Conservation (phyloP, 2,797 vertebrate genomes). For the Pangasius larnaudii region DNA sequence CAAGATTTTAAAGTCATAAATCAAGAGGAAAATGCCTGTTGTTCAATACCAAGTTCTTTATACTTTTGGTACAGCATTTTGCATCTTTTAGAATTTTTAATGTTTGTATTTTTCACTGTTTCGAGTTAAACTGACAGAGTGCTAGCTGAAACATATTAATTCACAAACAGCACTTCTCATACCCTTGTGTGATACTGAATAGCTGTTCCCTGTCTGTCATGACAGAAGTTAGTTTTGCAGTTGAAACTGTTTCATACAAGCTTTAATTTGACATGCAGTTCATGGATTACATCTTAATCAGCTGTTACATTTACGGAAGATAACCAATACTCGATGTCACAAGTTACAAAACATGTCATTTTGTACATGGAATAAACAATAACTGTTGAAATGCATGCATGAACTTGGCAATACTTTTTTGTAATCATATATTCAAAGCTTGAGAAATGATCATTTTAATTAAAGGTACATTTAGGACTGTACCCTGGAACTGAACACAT, state of each 20-base stretch:
- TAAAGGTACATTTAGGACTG: conserved; percentile 25
- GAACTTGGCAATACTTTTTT: conserved; percentile 15
- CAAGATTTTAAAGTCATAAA: not conserved
- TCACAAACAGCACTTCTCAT: not conserved
- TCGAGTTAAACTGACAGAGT: not conserved
- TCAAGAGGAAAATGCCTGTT: not conserved
- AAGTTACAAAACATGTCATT: conserved; percentile 30
- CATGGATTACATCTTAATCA: conserved; percentile 39
- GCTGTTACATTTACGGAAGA: conserved; percentile 37
- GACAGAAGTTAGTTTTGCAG: not conserved
- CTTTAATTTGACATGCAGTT: conserved; percentile 54
- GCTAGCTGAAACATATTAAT: not conserved
- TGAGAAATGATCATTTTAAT: conserved; percentile 30
- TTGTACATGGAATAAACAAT: conserved; percentile 38
- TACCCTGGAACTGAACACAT: conserved; percentile 27
- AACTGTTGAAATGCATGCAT: conserved; percentile 51
- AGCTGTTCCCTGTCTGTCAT: not conserved
- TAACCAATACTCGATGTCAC: conserved; percentile 34
- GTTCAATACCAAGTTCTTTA: conserved; percentile 12
- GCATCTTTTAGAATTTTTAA: not conserved
- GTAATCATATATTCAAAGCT: conserved; percentile 29
- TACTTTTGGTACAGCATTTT: not conserved
- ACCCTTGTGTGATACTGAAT: not conserved
- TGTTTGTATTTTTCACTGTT: not conserved
- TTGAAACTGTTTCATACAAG: conserved; percentile 17